Evolutionary conservation across 2,113 vertebrate genomes (phyloP).

Genomic region (Dromas ardeola): DNA sequence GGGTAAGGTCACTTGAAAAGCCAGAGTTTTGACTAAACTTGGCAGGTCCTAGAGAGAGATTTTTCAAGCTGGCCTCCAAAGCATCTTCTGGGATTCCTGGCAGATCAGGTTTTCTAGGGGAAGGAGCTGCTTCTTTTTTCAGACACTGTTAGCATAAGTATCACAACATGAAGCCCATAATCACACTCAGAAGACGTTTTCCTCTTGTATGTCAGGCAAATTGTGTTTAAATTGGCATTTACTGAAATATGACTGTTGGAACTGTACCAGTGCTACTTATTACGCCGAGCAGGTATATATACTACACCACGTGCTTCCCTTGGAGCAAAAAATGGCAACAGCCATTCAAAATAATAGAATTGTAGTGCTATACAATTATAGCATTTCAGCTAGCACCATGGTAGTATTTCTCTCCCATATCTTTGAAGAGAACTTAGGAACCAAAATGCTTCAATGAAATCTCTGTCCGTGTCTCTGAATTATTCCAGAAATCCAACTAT

Average conservation of each 20-base stretch:
- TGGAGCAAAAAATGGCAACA: background rate
- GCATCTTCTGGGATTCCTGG: background rate
- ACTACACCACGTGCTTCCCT: background rate
- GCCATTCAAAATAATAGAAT: background rate
- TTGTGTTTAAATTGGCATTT: background rate
- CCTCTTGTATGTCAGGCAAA: background rate
- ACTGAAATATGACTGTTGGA: background rate
- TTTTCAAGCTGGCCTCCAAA: background rate
- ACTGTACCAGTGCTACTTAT: background rate
- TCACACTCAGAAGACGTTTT: background rate
- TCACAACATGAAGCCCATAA: background rate
- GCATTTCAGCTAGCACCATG: background rate
- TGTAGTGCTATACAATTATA: background rate
- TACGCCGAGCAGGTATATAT: background rate
- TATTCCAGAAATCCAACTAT: background rate
- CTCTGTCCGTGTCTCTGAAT: background rate
- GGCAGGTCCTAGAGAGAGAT: background rate
- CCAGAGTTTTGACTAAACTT: background rate
- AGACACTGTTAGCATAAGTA: background rate
- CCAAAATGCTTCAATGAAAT: background rate
- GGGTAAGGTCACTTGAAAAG: background rate
- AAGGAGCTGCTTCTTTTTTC: background rate
- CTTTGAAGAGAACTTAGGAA: background rate
- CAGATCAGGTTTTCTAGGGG: background rate
- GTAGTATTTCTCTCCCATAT: background rate